Percentiles rank a stretch among this genome's conserved stretches.
Conservation (phyloP, 2,888 invertebrate genomes). For the Zygogramma bicolorata region DNA sequence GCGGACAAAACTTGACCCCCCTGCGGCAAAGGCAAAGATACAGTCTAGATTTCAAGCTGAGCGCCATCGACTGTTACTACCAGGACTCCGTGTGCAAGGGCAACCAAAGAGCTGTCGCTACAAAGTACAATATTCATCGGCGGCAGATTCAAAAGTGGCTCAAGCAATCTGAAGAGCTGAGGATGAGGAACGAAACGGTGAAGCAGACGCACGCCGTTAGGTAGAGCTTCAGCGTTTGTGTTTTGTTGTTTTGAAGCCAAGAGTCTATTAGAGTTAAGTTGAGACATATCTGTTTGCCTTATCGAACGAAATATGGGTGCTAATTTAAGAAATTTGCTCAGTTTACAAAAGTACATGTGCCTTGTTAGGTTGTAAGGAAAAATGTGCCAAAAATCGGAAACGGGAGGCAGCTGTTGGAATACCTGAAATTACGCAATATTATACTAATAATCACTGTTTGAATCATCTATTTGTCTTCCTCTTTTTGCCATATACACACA, state of each 20-base stretch:
- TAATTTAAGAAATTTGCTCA: conserved; percentile 51
- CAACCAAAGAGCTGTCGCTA: conserved; percentile 67
- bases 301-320: conserved; percentile 53
- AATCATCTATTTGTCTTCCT: conserved; percentile 46
- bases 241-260: conserved; percentile 26
- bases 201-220: conserved; percentile 60
- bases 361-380: conserved; percentile 53
- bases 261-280: conserved; percentile 40
- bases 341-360: conserved; percentile 52
- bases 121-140: conserved; percentile 67
- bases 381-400: conserved; percentile 56
- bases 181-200: conserved; percentile 59
- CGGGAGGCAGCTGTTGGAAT: conserved; percentile 50
- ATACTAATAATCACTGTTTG: conserved; percentile 7
- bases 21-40: conserved; percentile 65
- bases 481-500: conserved; percentile 44
- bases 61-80: conserved; percentile 70
- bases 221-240: conserved; percentile 43
- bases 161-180: conserved; percentile 67
- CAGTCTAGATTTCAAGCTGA: conserved; percentile 70
- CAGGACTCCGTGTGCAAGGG: conserved; percentile 68
- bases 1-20: conserved; percentile 44
- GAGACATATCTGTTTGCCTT: conserved; percentile 51
- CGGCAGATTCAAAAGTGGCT: conserved; percentile 72
- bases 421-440: conserved; percentile 45